Conservation (phyloP, 2,113 vertebrate species). For the Campylomormyrus tamandua region DNA sequence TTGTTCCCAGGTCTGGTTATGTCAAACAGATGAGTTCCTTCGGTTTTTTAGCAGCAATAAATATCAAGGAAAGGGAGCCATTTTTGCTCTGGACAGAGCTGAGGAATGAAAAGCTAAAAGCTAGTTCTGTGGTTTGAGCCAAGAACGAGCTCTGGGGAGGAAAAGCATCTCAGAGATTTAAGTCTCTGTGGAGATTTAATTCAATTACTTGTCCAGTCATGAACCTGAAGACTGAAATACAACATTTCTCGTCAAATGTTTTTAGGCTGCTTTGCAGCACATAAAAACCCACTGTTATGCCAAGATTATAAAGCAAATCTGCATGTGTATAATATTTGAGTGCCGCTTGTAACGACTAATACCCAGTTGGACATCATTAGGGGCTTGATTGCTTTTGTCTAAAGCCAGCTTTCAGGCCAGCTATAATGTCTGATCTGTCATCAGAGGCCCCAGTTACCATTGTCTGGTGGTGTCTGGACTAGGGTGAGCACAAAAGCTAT, state of each 20-base stretch:
- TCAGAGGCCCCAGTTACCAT: not conserved
- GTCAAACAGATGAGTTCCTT: not conserved
- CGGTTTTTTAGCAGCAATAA: not conserved
- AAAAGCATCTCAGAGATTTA: not conserved
- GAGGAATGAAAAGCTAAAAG: not conserved
- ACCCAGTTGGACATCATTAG: not conserved
- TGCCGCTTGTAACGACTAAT: not conserved
- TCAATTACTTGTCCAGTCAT: not conserved
- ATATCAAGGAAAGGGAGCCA: not conserved
- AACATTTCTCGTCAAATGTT: not conserved
- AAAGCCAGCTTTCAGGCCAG: not conserved
- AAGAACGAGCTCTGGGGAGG: not conserved
- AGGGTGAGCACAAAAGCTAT: not conserved
- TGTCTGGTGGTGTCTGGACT: not conserved
- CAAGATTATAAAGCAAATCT: not conserved
- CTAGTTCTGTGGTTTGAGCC: not conserved
- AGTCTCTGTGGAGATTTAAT: constrained; percentile 4
- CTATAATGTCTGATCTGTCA: not conserved
- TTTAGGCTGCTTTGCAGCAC: not conserved
- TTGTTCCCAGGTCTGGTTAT: not conserved
- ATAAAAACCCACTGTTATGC: not conserved
- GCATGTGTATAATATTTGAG: not conserved
- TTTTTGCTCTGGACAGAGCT: not conserved
- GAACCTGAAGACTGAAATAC: not conserved
- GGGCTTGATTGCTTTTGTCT: not conserved